These are phyloP conservation scores for Nothocercus julius DNA, from an alignment of 2,113 vertebrate genomes.

Conservation along the genomic window DNA sequence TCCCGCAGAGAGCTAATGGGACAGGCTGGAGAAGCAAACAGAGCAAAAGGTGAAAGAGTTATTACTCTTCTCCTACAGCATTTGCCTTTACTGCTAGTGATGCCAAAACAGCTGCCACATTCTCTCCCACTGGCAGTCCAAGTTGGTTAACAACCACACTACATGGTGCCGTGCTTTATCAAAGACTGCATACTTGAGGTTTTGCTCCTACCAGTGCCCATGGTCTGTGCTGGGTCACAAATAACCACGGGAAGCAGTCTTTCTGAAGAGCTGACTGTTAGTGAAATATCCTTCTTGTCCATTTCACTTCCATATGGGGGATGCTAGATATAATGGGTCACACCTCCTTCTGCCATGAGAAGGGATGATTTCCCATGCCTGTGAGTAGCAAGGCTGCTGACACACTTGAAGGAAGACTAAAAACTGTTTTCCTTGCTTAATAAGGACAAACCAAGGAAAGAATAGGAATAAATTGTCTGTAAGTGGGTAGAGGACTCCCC, in stretches of 20 bases:
- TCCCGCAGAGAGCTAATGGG: background rate
- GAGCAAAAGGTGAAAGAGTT: background rate
- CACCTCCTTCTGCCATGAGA: rapidly evolving
- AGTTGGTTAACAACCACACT: background rate
- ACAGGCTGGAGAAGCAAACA: background rate
- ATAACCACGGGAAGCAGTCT: background rate
- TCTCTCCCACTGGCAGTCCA: background rate
- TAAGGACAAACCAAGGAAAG: background rate
- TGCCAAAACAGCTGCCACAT: rapidly evolving
- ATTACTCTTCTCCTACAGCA: background rate
- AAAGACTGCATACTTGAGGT: background rate
- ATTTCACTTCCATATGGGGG: background rate
- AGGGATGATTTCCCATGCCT: background rate
- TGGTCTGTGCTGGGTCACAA: background rate
- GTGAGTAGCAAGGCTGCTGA: background rate
- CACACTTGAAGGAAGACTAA: background rate
- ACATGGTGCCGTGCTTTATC: background rate
- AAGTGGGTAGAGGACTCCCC: background rate
- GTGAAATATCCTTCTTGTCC: background rate
- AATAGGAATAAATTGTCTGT: background rate
- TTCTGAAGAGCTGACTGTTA: background rate
- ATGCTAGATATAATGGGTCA: background rate
- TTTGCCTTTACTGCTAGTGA: background rate
- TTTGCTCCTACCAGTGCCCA: background rate
- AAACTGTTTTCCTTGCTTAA: background rate